A percentile compares a stretch with the other conserved stretches of the same genome.
phyloP scores from a whole-genome alignment of 2,888 invertebrate species.

The Invenusta paracnida region DNA sequence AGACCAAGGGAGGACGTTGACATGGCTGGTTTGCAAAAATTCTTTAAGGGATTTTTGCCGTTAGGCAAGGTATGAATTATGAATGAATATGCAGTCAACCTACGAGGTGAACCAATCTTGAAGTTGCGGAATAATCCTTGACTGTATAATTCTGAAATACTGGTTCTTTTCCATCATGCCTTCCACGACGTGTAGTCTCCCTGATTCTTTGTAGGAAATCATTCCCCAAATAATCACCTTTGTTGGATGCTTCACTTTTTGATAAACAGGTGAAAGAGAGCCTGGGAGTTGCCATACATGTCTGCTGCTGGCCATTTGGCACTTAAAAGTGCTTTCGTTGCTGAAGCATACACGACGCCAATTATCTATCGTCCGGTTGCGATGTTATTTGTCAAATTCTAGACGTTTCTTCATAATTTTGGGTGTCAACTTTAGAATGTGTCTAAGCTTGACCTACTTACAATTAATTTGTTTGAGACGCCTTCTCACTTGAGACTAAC shows the following conservation, averaged over 20 bases:
- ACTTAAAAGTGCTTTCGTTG: not conserved
- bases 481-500: not conserved
- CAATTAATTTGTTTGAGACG: not conserved
- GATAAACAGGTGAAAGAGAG: not conserved
- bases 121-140: not conserved
- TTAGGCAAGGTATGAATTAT: too few species aligned
- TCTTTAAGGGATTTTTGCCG: too few species aligned
- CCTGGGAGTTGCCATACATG: not conserved
- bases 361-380: not conserved
- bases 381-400: not conserved
- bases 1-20: too few species aligned
- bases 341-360: not conserved
- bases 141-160: not conserved
- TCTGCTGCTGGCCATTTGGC: not conserved
- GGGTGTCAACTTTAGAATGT: not conserved
- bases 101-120: not conserved
- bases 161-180: not conserved
- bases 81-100: too few species aligned
- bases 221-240: not conserved
- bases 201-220: not conserved
- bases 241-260: not conserved
- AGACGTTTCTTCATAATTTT: not conserved
- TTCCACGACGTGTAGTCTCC: not conserved
- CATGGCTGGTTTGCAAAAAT: too few species aligned
- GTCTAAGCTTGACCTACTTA: not conserved